Evolutionary conservation across 2,797 vertebrate species (phyloP).

Genomic region (Enteromius treurensis): DNA sequence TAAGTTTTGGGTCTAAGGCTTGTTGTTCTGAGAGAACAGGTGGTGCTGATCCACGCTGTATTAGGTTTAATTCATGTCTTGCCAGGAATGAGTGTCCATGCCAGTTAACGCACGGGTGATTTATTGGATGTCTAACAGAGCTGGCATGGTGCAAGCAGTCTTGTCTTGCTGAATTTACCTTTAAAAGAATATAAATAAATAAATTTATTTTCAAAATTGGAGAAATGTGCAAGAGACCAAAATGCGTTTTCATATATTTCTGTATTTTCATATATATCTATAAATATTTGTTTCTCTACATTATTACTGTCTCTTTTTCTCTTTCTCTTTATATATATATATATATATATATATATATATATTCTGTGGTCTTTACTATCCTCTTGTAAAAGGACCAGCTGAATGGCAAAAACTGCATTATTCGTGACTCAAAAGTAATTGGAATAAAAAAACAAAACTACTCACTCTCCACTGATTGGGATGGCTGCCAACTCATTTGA

Average conservation of each 20-base stretch:
- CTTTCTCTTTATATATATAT: too few relatives aligned
- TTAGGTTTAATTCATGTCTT: slow-evolving; percentile 63
- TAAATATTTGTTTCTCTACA: background rate
- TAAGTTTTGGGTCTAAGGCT: slow-evolving; percentile 47
- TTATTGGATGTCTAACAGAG: slow-evolving; percentile 55
- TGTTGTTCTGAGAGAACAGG: slow-evolving; percentile 56
- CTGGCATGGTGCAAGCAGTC: slow-evolving; percentile 38
- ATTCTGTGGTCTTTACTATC: background rate
- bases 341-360: background rate
- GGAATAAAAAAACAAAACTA: background rate
- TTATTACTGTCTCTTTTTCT: too few relatives aligned
- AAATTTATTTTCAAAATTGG: background rate
- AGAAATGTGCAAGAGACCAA: background rate
- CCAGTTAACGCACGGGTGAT: slow-evolving; percentile 58
- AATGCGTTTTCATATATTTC: background rate
- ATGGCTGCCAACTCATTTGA: background rate
- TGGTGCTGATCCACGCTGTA: slow-evolving; percentile 52
- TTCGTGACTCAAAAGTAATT: background rate
- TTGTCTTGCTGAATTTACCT: slow-evolving; percentile 29
- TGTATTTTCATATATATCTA: background rate
- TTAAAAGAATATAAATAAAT: slow-evolving; percentile 2
- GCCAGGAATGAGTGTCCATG: slow-evolving; percentile 53
- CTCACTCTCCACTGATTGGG: background rate
- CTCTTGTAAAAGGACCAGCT: background rate
- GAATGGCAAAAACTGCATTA: background rate